Evolutionary conservation across 2,888 invertebrate species (phyloP), one percentile per base, ranked within the genome.

Genomic region (Aphrophora alni): DNA sequence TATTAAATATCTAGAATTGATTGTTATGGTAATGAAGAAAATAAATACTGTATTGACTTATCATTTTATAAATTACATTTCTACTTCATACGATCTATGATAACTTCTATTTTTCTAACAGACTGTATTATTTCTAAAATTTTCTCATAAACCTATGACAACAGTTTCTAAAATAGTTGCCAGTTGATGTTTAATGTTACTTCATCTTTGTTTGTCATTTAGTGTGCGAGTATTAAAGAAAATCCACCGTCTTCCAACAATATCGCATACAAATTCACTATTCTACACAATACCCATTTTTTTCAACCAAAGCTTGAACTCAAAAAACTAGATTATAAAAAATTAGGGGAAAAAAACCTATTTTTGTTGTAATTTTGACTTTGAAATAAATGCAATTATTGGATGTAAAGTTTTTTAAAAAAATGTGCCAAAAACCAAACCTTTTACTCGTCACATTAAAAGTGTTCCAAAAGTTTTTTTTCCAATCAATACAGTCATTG

Each of bases 151-250:
- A n/a, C 33, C 33, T 33, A 33, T 33, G 10, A 10, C 33, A 33
- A 33, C 33, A 33, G 33, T 10, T 44, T 44, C n/a, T n/a, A n/a
- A n/a, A n/a, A 44, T 14, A 10, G 44, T 33, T 33, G 44, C 17
- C 44, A 44, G 44, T 33, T 8, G 33, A 33, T 33, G 33, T 33
- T 33, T 8, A 33, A 33, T 59, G 59, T 59, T 59, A 59, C 59
- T 21, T 21, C 5, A 59, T 44, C 21, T 59, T 59, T 59, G 21
- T 59, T 59, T 59, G 21, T 59, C 59, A 59, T 21, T 59, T 59
- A 59, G 59, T 59, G 59, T n/a, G 59, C 59, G 59, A 59, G 59
- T 59, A 21, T 59, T 59, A 59, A 59, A 59, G 59, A 59, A n/a
- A 33, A 59, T 21, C 21, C 59, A 59, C 59, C 21, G 21, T 59